Evolutionary conservation across 2,888 invertebrate species (phyloP).

Genomic region (Chaetogeoica ovagalla): DNA sequence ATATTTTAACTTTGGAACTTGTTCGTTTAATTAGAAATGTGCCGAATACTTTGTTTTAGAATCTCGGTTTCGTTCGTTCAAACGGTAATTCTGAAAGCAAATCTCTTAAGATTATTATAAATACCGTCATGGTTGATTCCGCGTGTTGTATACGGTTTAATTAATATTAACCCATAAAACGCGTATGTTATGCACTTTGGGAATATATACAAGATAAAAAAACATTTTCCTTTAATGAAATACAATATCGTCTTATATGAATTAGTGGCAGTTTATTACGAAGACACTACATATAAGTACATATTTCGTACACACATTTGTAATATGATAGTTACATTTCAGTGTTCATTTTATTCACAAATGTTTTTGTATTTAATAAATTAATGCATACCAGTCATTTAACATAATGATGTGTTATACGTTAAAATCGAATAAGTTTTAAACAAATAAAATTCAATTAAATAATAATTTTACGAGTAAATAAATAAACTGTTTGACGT

Average conservation of each 20-base stretch:
- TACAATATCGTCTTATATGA: too few species aligned
- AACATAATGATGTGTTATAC: background rate
- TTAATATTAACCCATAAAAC: background rate
- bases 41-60: background rate
- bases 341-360: background rate
- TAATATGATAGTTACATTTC: background rate
- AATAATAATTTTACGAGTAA: background rate
- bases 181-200: background rate
- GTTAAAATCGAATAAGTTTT: background rate
- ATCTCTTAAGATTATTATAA: background rate
- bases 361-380: background rate
- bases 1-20: background rate
- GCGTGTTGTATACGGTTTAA: background rate
- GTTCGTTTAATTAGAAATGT: conserved; percentile 10
- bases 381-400: background rate
- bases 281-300: background rate
- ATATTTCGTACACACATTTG: background rate
- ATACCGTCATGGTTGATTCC: background rate
- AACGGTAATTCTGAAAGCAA: conserved; percentile 1
- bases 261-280: background rate
- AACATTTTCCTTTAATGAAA: background rate
- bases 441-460: too few species aligned
- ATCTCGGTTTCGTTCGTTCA: conserved; percentile 1
- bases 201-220: background rate
- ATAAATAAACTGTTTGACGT: background rate